Base-by-base conservation (phyloP, 2,888 invertebrate species). In the Altica lythri region DNA sequence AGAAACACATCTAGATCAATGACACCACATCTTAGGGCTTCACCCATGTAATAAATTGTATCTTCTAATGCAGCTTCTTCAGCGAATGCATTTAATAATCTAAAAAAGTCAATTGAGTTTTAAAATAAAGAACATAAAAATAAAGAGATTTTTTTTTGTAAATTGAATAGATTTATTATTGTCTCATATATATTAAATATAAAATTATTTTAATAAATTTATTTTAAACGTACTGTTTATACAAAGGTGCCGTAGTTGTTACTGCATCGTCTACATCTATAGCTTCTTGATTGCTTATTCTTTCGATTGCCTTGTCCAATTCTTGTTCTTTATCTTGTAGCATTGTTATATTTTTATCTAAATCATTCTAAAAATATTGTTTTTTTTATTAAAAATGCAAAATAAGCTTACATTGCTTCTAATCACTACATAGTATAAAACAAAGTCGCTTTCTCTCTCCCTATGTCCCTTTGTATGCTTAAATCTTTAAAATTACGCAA, bases 1-100 rank as follows among this genome's bases (percentile, higher is more conserved):
- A 99, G 82, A 79, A 97, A 99, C 48, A 92, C 90, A 72, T 99
- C 97, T 70, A 98, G 79, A 79, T 96, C 96, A 70, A 99, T 92
- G 4, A 94, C 92, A 57, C 91, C 89, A 66, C 91, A 88, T 60
- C 95, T 84, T 56, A 98, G 77, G 6, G 95, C 96, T 79, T 97
- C 95, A 5, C 96, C 96, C 78, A 99, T 86, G 74, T 95, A 96
- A 76, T 98, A 99, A 72, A 99, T 95, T 57, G 96, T 93, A 81
- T 99, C 99, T 80, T 99, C 98, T 46, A 93, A 85, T 10, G 99
- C 96, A 59, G 97, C 95, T 80, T 99, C 99, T 77, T 98, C 96
- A 43, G 95, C 95, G 80, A 93, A 97, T 34, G 95, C 89, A 77
- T 91, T 93, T 57, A 97, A 78, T 70, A 98, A 85, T 74, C 91